phyloP scores from a whole-genome alignment of 2,888 invertebrate species.

The Platyscelio sp. region DNA sequence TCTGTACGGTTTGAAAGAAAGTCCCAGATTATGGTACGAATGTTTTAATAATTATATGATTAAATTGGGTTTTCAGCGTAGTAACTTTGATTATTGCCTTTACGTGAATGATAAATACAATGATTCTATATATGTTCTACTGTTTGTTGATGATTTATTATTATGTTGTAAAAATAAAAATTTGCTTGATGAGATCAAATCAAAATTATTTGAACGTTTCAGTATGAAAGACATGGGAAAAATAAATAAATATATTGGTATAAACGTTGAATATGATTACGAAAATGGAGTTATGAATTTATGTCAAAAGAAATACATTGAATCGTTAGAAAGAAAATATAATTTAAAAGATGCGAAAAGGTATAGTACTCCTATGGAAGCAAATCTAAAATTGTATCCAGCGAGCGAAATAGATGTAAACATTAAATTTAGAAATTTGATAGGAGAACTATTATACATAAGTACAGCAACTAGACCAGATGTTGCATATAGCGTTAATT shows the following conservation, averaged over 20 bases:
- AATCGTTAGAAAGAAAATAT: slow-evolving; percentile 70
- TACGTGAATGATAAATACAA: neutral
- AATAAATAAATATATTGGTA: neutral
- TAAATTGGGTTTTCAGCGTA: slow-evolving; percentile 22
- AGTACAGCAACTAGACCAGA: slow-evolving; percentile 79
- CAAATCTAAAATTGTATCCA: slow-evolving; percentile 68
- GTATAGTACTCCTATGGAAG: slow-evolving; percentile 79
- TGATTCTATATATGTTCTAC: neutral
- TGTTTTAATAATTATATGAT: slow-evolving; percentile 23
- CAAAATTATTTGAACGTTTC: neutral
- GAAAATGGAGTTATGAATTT: slow-evolving; percentile 74
- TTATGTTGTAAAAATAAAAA: slow-evolving; percentile 36
- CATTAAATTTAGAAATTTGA: neutral
- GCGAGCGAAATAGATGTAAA: slow-evolving; percentile 4
- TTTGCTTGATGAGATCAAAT: neutral
- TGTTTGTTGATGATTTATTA: slow-evolving; percentile 55
- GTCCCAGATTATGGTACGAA: slow-evolving; percentile 26
- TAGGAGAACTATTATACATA: slow-evolving; percentile 75
- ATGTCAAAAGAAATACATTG: slow-evolving; percentile 74
- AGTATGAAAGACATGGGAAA: neutral
- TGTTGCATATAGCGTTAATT: slow-evolving; percentile 76
- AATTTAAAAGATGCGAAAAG: slow-evolving; percentile 72
- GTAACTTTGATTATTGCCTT: neutral
- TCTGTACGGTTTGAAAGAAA: slow-evolving; percentile 30
- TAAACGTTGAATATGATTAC: slow-evolving; percentile 19